Conservation (phyloP, 2,797 vertebrate genomes). For the Moxostoma hubbsi region DNA sequence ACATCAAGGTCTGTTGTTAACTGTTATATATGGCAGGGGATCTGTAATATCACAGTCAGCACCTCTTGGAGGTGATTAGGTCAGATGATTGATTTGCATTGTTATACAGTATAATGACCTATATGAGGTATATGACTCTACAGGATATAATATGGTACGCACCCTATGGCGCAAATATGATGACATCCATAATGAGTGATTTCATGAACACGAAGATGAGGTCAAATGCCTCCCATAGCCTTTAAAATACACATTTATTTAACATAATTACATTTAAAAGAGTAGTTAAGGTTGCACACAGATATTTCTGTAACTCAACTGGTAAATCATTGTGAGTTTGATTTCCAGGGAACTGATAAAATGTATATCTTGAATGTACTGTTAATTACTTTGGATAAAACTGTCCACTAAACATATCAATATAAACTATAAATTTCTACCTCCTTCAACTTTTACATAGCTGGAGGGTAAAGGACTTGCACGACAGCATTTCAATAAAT, state of each 20-base stretch:
- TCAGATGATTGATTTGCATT: too few species aligned
- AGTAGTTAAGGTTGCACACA: background rate
- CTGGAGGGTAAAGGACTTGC: background rate
- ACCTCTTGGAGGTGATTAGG: too few species aligned
- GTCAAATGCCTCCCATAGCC: background rate
- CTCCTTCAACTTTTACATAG: background rate
- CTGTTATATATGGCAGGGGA: too few species aligned
- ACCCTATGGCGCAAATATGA: constrained; percentile 3
- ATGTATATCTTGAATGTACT: too few species aligned
- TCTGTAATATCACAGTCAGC: too few species aligned
- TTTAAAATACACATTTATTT: background rate
- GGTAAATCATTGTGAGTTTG: too few species aligned
- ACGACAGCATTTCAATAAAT: constrained; percentile 30
- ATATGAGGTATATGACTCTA: too few species aligned
- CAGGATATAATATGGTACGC: background rate
- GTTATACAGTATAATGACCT: too few species aligned
- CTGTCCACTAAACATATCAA: too few species aligned
- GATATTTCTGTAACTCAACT: background rate
- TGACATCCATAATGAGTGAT: background rate
- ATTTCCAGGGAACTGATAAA: too few species aligned
- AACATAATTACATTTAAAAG: background rate
- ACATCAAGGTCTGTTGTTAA: background rate
- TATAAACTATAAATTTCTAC: too few species aligned
- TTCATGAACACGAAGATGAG: background rate
- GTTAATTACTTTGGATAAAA: too few species aligned